Evolutionary conservation across 2,113 vertebrate genomes (phyloP).

Genomic region (Forbesichthys papilliferus): DNA sequence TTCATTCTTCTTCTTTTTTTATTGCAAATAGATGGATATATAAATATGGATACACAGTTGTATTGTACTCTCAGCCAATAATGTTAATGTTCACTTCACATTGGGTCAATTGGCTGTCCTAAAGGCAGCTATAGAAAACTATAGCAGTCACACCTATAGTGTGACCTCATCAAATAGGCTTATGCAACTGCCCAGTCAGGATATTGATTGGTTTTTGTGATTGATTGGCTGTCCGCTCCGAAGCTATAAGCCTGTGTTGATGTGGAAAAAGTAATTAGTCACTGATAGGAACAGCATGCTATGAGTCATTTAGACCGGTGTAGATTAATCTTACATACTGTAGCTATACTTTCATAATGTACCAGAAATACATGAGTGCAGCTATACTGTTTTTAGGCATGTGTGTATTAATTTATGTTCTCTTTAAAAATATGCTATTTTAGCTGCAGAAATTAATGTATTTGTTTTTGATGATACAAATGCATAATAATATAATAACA

Average conservation of each 20-base stretch:
- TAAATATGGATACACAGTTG: too few species aligned
- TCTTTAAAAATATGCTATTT: too few species aligned
- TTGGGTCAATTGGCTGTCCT: conserved; percentile 5
- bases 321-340: too few species aligned
- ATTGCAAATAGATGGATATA: too few species aligned
- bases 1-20: too few species aligned
- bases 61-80: conserved; percentile 1
- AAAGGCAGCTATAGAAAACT: neutral
- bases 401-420: too few species aligned
- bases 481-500: too few species aligned
- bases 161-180: conserved; percentile 60
- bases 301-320: conserved; percentile 18
- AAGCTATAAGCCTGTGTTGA: conserved; percentile 37
- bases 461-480: too few species aligned
- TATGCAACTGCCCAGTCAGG: conserved; percentile 65
- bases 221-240: conserved; percentile 46
- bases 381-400: too few species aligned
- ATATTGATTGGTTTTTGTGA: conserved; percentile 60
- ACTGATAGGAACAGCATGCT: conserved; percentile 36
- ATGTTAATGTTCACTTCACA: neutral
- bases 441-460: too few species aligned
- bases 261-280: conserved; percentile 56
- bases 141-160: neutral
- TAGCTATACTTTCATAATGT: too few species aligned
- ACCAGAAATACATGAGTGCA: too few species aligned